phyloP scores from a whole-genome alignment of 2,888 invertebrate genomes.

The Hydroisotoma schaefferi region DNA sequence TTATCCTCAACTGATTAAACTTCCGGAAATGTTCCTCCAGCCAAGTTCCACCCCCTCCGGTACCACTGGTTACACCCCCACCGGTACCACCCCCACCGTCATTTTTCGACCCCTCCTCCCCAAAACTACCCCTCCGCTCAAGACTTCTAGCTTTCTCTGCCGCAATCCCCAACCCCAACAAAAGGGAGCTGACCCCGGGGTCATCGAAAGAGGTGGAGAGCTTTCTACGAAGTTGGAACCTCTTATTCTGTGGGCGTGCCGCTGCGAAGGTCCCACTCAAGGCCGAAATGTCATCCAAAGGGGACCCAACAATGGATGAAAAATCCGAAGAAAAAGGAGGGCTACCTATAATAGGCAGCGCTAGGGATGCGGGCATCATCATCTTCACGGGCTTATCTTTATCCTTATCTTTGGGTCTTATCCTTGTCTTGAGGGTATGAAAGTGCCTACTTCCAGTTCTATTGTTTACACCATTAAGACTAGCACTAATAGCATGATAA shows the following conservation, averaged over 20 bases:
- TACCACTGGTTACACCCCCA: neutral
- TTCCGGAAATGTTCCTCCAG: constrained; percentile 14
- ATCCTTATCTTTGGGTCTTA: too few species aligned
- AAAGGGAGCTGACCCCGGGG: neutral
- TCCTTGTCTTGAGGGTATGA: too few species aligned
- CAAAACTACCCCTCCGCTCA: neutral
- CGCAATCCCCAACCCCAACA: constrained; percentile 3
- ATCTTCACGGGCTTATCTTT: neutral
- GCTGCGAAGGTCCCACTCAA: constrained; percentile 16
- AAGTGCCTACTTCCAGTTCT: too few species aligned
- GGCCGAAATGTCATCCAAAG: constrained; percentile 29
- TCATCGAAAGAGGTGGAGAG: constrained; percentile 31
- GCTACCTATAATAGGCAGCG: neutral
- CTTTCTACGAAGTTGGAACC: constrained; percentile 18
- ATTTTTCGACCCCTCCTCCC: constrained; percentile 1
- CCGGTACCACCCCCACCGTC: constrained; percentile 8
- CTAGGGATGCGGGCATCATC: neutral
- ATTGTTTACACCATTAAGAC: too few species aligned
- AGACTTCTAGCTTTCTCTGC: neutral
- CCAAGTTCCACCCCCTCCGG: constrained; percentile 6
- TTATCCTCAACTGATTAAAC: constrained; percentile 9
- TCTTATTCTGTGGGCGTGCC: constrained; percentile 2
- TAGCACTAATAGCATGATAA: too few species aligned
- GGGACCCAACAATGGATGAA: constrained; percentile 9
- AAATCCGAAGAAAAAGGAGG: neutral